Conservation (phyloP, 1,140 invertebrate species). For the Drosophila neocordata region DNA sequence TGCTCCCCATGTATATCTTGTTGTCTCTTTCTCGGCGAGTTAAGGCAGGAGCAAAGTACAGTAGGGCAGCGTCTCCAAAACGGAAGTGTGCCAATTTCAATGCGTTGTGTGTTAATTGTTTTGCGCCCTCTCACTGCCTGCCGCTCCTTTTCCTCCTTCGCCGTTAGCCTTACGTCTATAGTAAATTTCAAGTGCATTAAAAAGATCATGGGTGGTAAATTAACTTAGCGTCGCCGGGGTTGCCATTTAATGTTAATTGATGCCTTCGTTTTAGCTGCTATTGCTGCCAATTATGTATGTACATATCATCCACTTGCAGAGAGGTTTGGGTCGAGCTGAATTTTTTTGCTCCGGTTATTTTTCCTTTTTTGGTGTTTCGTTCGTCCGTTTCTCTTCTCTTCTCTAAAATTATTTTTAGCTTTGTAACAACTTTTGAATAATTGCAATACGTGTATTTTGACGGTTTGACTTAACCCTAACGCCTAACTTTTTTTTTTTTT, state of each 20-base stretch:
- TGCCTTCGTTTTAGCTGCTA: slow-evolving; percentile 52
- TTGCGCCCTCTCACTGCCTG: slow-evolving; percentile 8
- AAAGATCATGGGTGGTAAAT: slow-evolving; percentile 80
- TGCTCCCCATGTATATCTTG: not conserved
- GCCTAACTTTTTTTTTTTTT: not conserved
- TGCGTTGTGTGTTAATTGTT: slow-evolving; percentile 71
- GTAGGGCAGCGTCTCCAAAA: slow-evolving; percentile 16
- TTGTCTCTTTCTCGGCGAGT: slow-evolving; percentile 31
- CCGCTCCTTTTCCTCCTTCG: not conserved
- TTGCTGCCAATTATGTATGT: slow-evolving; percentile 49
- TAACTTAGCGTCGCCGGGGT: slow-evolving; percentile 62
- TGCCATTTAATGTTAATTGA: slow-evolving; percentile 72
- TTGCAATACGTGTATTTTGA: slow-evolving; percentile 25
- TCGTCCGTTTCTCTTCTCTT: slow-evolving; percentile 33
- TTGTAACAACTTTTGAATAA: slow-evolving; percentile 45
- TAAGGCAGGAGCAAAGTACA: not conserved
- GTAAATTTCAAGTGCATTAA: slow-evolving; percentile 77
- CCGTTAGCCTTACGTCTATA: slow-evolving; percentile 37
- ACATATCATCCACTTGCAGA: not conserved
- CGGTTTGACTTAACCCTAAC: slow-evolving; percentile 1
- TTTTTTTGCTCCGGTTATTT: slow-evolving; percentile 5
- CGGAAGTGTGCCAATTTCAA: slow-evolving; percentile 72
- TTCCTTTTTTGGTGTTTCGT: slow-evolving; percentile 34
- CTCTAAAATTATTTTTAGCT: slow-evolving; percentile 17
- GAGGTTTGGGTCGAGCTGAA: not conserved